A percentile compares a stretch with the other conserved stretches of the same genome.
phyloP scores from a whole-genome alignment of 1,140 invertebrate genomes.

The Atta texana region DNA sequence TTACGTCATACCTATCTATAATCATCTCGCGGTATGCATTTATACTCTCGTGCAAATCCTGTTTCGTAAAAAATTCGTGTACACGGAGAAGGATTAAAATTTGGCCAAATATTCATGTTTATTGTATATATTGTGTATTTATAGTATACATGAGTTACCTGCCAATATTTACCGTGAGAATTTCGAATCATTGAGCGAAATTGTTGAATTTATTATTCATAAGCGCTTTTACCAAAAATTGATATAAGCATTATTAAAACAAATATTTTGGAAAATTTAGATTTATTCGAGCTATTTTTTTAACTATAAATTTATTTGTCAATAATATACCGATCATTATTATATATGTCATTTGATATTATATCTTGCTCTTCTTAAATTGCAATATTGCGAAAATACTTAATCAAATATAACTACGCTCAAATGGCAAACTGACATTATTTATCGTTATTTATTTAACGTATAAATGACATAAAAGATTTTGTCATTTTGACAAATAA shows the following conservation, averaged over 20 bases:
- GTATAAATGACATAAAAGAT: too few relatives aligned
- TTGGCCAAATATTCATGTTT: slow-evolving; percentile 23
- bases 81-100: slow-evolving; percentile 5
- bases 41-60: neutral
- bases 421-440: too few relatives aligned
- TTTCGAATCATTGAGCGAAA: slow-evolving; percentile 35
- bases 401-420: neutral
- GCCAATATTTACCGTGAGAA: slow-evolving; percentile 26
- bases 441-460: too few relatives aligned
- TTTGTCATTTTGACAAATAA: too few relatives aligned
- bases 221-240: slow-evolving; percentile 39
- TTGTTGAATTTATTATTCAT: slow-evolving; percentile 55
- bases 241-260: slow-evolving; percentile 22
- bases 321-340: slow-evolving; percentile 7
- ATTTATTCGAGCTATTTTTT: neutral
- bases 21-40: neutral
- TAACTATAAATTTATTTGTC: neutral
- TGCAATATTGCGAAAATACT: neutral
- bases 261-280: neutral
- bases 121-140: neutral
- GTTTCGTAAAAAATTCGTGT: neutral
- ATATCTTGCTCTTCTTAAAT: neutral
- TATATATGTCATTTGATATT: too few relatives aligned
- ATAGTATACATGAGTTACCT: neutral
- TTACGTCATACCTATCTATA: neutral